Conservation (phyloP, 1,140 invertebrate genomes). For the Gryllus bimaculatus region DNA sequence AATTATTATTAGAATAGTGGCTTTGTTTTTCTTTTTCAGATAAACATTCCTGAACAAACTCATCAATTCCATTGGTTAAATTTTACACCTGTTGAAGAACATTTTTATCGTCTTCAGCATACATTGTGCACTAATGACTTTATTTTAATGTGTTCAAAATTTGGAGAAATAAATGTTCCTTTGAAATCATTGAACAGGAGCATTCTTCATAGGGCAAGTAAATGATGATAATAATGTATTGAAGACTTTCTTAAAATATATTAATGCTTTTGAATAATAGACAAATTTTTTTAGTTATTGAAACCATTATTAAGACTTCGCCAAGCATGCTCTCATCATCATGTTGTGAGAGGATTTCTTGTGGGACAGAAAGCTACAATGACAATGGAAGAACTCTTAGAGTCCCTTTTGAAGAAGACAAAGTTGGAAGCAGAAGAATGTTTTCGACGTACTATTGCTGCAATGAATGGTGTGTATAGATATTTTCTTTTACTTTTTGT, state of each 20-base stretch:
- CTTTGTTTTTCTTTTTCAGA: slow-evolving; percentile 26
- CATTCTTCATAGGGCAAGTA: slow-evolving; percentile 25
- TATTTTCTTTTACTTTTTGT: no score
- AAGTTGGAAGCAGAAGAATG: slow-evolving; percentile 53
- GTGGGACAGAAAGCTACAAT: slow-evolving; percentile 45
- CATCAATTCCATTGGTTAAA: slow-evolving; percentile 40
- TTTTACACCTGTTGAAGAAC: slow-evolving; percentile 49
- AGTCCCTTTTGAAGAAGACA: slow-evolving; percentile 53
- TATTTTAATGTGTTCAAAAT: slow-evolving; percentile 13
- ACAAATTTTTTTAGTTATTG: slow-evolving; percentile 38
- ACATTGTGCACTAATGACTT: slow-evolving; percentile 32
- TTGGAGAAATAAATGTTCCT: slow-evolving; percentile 25
- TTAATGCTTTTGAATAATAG: background rate
- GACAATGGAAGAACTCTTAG: slow-evolving; percentile 59
- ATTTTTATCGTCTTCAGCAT: slow-evolving; percentile 47
- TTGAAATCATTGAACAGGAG: slow-evolving; percentile 29
- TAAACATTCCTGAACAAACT: slow-evolving; percentile 39
- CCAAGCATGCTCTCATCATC: slow-evolving; percentile 65
- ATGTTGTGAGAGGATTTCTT: slow-evolving; percentile 49
- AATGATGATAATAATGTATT: background rate
- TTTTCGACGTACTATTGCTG: slow-evolving; percentile 49
- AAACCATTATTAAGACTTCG: slow-evolving; percentile 54
- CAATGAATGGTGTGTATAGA: slow-evolving; percentile 46
- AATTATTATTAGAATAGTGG: background rate
- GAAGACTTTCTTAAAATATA: background rate